These are phyloP conservation scores for Cynaeus angustus DNA, from an alignment of 2,888 invertebrate species.

Conservation along the genomic window DNA sequence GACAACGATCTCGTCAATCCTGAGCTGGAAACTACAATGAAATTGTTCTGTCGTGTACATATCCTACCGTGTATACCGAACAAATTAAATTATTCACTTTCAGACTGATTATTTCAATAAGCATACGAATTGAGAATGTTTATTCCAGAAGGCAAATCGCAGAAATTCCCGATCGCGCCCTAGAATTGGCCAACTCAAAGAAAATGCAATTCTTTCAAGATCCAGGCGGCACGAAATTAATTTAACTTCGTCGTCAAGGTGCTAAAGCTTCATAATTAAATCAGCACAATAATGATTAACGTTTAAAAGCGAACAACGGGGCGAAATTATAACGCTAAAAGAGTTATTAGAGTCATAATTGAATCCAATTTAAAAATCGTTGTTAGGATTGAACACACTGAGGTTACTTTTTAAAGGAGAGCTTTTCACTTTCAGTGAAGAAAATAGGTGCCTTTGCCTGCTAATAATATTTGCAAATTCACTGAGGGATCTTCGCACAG, in stretches of 20 bases:
- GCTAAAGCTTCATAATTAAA: conserved; percentile 43
- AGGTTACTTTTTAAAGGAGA: conserved; percentile 9
- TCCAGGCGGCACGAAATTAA: conserved; percentile 22
- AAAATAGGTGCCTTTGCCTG: background rate
- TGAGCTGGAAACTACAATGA: no score
- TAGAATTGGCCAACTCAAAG: conserved; percentile 21
- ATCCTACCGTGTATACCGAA: background rate
- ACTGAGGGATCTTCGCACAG: conserved; percentile 24
- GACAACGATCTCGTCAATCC: no score
- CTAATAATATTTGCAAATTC: conserved; percentile 35
- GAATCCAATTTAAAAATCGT: conserved; percentile 24
- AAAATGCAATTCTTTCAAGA: conserved; percentile 39
- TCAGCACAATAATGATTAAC: conserved; percentile 41
- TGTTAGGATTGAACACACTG: conserved; percentile 7
- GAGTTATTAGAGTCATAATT: conserved; percentile 31
- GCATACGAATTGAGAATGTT: no score
- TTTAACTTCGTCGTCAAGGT: conserved; percentile 37
- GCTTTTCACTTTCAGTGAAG: conserved; percentile 1
- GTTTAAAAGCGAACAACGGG: conserved; percentile 30
- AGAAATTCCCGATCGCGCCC: background rate
- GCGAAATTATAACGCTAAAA: conserved; percentile 15
- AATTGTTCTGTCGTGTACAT: background rate
- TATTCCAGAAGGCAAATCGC: no score
- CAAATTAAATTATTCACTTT: background rate
- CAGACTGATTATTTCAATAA: no score